A percentile compares a stretch with the other conserved stretches of the same genome.
Conservation (phyloP, 2,797 vertebrate species). For the Channallabes apus region DNA sequence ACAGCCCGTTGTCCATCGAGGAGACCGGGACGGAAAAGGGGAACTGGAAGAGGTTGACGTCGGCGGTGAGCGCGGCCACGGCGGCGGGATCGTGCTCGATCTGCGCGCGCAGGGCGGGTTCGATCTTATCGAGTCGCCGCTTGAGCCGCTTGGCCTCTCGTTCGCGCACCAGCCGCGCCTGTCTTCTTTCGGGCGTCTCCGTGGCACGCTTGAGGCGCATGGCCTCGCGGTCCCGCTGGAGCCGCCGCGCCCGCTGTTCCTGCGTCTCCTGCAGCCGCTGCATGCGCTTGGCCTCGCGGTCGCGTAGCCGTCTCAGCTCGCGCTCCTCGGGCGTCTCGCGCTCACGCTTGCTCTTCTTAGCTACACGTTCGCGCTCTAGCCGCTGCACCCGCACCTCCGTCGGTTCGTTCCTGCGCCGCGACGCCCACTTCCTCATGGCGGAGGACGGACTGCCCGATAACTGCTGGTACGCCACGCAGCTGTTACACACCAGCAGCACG, state of each 20-base stretch:
- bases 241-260: constrained; percentile 87
- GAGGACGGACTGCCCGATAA: constrained; percentile 84
- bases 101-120: constrained; percentile 92
- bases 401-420: constrained; percentile 91
- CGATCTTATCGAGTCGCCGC: constrained; percentile 94
- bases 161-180: constrained; percentile 91
- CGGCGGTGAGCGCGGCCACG: constrained; percentile 93
- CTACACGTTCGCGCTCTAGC: constrained; percentile 91
- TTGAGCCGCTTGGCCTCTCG: constrained; percentile 95
- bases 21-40: constrained; percentile 89
- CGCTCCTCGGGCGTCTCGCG: constrained; percentile 89
- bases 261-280: constrained; percentile 96
- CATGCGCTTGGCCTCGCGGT: constrained; percentile 94
- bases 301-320: constrained; percentile 87
- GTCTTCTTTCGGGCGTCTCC: constrained; percentile 94
- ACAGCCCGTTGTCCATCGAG: constrained; percentile 89
- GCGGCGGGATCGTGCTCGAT: constrained; percentile 96
- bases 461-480: constrained; percentile 90
- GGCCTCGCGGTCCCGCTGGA: constrained; percentile 94
- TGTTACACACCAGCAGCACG: constrained; percentile 94
- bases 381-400: constrained; percentile 86
- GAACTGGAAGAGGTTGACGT: constrained; percentile 95
- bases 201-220: constrained; percentile 95
- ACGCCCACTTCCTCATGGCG: constrained; percentile 84
- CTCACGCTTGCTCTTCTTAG: constrained; percentile 94